Base-by-base conservation (phyloP, 2,113 vertebrate species). In the Centropus bengalensis region DNA sequence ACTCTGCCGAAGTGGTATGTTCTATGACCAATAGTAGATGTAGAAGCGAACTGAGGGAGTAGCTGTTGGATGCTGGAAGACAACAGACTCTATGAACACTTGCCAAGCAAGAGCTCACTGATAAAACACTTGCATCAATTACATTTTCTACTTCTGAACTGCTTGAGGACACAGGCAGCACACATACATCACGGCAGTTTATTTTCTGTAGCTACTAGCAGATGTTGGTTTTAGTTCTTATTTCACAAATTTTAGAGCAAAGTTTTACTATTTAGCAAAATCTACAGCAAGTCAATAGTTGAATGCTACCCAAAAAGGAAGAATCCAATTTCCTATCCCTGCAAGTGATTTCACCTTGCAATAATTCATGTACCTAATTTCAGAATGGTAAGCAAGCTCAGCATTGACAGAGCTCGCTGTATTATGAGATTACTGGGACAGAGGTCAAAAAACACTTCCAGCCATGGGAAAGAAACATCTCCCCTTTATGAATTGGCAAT, bases 21-120 rank as follows among this genome's bases (percentile, higher is more conserved):
- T 45, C 32, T 60, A 15, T 0, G 1, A 55, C 22, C 36, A 56
- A 64, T 0, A 80, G 17, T 1, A 49, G 27, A n/a, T 12, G 8
- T 8, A 81, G 56, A 64, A 91, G 44, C 15, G 36, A 62, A n/a
- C 67, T n/a, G 17, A 54, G 21, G 32, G 14, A 88, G 51, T 2
- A 36, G 51, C 5, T 36, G 32, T 45, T 28, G 68, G 26, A 82
- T 22, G 59, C 42, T 27, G 5, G 27, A 68, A 68, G 42, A 75
- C 32, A 63, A 47, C 32, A 87, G 24, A 26, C 23, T 59, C 70
- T 19, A 74, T 77, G 22, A 81, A 79, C 2, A 2, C 49, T 75
- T 40, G 49, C 51, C 54, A 64, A 69, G 23, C 36, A 82, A 89
- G 40, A 11, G 12, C 23, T 68, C 45, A 42, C 16, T 60, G 49